Conservation (phyloP, 2,113 vertebrate genomes). For the Tenrec ecaudatus region DNA sequence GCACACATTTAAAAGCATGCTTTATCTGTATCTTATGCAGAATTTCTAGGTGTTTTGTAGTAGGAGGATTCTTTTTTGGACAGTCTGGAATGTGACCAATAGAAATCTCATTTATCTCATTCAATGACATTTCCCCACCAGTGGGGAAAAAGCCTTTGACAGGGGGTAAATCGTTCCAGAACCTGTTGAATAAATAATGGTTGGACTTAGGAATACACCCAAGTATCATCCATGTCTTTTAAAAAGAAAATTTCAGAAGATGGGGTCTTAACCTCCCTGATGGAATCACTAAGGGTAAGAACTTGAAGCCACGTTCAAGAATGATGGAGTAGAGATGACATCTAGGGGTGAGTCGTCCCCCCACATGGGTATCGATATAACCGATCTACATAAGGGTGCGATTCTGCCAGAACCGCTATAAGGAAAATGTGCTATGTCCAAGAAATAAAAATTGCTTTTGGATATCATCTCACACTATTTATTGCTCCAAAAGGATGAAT, state of each 20-base stretch:
- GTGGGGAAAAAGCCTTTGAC: neutral
- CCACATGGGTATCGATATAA: neutral
- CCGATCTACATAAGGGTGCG: neutral
- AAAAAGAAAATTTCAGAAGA: slow-evolving; percentile 42
- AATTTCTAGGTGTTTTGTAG: slow-evolving; percentile 16
- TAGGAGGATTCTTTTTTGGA: neutral
- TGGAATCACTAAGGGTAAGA: neutral
- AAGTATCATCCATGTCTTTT: slow-evolving; percentile 23
- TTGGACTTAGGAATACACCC: slow-evolving; percentile 16
- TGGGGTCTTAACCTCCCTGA: neutral
- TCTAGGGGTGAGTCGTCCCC: neutral
- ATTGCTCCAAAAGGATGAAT: slow-evolving; percentile 79
- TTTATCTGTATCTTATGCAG: slow-evolving; percentile 9
- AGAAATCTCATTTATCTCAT: slow-evolving; percentile 38
- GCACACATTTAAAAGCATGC: neutral
- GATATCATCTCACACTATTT: slow-evolving; percentile 69
- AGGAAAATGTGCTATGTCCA: slow-evolving; percentile 54
- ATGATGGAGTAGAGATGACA: slow-evolving; percentile 32
- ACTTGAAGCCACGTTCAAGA: slow-evolving; percentile 25
- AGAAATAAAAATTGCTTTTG: slow-evolving; percentile 65
- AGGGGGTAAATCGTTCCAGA: slow-evolving; percentile 17
- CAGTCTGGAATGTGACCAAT: neutral
- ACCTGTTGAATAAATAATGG: slow-evolving; percentile 40
- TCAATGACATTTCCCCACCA: neutral
- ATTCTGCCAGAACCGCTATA: slow-evolving; percentile 28